These are phyloP conservation scores for Archips xylosteana DNA, from an alignment of 2,888 invertebrate species.

Conservation along the genomic window DNA sequence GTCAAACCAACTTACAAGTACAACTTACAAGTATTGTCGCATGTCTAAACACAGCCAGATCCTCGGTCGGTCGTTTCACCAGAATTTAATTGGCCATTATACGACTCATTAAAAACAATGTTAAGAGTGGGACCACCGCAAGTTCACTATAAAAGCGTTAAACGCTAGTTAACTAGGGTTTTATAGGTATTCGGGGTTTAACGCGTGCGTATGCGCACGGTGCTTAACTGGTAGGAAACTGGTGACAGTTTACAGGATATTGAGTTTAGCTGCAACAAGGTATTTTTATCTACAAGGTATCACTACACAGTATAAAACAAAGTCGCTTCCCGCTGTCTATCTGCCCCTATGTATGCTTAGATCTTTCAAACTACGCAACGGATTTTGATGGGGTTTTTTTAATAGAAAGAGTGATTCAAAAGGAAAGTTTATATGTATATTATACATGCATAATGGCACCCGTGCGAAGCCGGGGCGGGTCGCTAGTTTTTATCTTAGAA, in stretches of 20 bases:
- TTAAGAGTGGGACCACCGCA: slow-evolving; percentile 75
- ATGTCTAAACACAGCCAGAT: slow-evolving; percentile 47
- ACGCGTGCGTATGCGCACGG: slow-evolving; percentile 48
- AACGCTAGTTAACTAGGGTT: slow-evolving; percentile 67
- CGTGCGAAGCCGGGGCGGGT: too few species aligned
- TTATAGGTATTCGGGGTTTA: slow-evolving; percentile 64
- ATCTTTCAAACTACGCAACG: too few species aligned
- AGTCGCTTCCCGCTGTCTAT: too few species aligned
- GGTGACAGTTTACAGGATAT: slow-evolving; percentile 26
- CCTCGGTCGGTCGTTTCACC: slow-evolving; percentile 60
- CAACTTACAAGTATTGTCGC: slow-evolving; percentile 18
- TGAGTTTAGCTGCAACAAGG: slow-evolving; percentile 4
- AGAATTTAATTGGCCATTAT: slow-evolving; percentile 78
- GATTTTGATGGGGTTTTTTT: too few species aligned
- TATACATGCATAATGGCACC: too few species aligned
- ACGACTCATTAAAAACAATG: slow-evolving; percentile 83
- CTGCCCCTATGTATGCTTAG: too few species aligned
- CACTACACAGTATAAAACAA: too few species aligned
- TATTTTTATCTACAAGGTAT: not conserved
- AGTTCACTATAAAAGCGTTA: slow-evolving; percentile 70
- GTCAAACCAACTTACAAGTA: too few species aligned
- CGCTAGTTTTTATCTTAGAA: not conserved
- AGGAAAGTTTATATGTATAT: too few species aligned
- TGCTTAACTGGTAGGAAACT: slow-evolving; percentile 44
- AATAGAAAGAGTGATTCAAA: too few species aligned